Percentiles rank a stretch among this genome's conserved stretches.
Conservation (phyloP, 2,113 vertebrate genomes). For the Sceloporus undulatus region DNA sequence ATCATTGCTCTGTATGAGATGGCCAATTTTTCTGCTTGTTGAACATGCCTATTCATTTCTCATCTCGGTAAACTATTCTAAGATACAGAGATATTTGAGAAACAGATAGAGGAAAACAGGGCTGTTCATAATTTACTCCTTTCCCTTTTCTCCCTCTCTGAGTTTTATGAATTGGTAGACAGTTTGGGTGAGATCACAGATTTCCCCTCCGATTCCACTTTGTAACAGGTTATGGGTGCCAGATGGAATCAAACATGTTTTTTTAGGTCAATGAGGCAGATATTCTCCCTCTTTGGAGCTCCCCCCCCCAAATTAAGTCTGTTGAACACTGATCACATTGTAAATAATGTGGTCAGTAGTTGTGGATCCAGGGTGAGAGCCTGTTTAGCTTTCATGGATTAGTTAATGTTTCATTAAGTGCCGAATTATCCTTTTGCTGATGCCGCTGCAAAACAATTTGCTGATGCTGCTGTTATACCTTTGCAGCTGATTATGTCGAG, state of each 20-base stretch:
- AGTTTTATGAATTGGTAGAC: background rate
- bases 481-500: background rate
- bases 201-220: background rate
- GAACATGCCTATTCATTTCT: background rate
- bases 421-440: constrained; percentile 12
- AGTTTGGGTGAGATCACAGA: background rate
- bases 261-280: constrained; percentile 17
- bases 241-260: constrained; percentile 6
- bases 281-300: background rate
- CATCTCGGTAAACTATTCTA: background rate
- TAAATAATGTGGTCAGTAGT: background rate
- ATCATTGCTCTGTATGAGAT: background rate
- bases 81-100: background rate
- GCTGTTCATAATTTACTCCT: background rate
- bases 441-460: background rate
- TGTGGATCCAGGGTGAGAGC: background rate
- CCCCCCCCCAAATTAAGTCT: background rate
- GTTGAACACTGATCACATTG: background rate
- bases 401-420: constrained; percentile 27
- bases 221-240: background rate
- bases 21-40: background rate
- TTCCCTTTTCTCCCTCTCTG: background rate
- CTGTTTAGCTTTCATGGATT: constrained; percentile 8
- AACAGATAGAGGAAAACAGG: background rate
- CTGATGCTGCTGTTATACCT: background rate